These are phyloP conservation scores for Rhinolophus sinicus DNA, from an alignment of 2,113 vertebrate genomes.

Conservation along the genomic window DNA sequence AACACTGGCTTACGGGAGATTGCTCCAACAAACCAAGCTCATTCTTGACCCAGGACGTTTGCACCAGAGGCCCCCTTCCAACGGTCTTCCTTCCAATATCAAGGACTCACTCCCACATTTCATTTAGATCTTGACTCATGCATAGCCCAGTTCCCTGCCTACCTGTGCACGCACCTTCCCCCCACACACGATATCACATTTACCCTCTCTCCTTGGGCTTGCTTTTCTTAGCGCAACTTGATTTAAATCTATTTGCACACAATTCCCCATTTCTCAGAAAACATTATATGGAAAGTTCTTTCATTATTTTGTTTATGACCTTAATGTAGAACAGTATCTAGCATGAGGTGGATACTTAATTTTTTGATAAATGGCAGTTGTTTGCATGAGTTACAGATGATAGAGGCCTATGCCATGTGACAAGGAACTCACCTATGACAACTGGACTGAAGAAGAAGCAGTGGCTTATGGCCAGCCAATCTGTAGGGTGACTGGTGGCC, in stretches of 20 bases:
- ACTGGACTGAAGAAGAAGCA: accelerated
- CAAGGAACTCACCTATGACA: neutral
- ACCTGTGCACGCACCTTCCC: accelerated
- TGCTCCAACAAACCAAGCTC: neutral
- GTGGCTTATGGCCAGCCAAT: neutral
- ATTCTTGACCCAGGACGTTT: neutral
- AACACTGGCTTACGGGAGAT: neutral
- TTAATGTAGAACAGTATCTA: neutral
- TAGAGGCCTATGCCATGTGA: neutral
- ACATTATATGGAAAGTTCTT: neutral
- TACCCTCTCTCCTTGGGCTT: neutral
- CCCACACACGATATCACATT: neutral
- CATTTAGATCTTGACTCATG: neutral
- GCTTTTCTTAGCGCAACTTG: neutral
- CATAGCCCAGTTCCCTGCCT: too few relatives aligned
- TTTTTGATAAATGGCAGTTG: neutral
- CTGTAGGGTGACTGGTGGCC: accelerated
- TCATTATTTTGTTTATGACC: neutral
- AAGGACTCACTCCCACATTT: accelerated
- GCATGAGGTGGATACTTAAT: too few relatives aligned
- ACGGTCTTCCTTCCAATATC: neutral
- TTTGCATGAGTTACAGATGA: neutral
- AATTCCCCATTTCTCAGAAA: neutral
- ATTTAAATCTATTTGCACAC: neutral
- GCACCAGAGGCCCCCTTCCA: neutral